Evolutionary conservation across 2,888 invertebrate species (phyloP).

Genomic region (Sceliomorpha sp.): DNA sequence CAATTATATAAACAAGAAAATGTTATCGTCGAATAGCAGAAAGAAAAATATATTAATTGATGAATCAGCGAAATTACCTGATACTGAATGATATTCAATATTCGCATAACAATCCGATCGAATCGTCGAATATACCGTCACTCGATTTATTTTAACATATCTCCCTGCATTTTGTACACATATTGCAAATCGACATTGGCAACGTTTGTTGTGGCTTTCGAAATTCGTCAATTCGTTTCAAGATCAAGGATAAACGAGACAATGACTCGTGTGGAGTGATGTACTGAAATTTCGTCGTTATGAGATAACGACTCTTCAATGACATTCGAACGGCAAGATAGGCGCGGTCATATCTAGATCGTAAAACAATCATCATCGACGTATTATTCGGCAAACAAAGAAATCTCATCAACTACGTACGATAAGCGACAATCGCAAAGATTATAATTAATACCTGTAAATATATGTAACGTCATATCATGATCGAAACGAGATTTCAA

Average conservation of each 20-base stretch:
- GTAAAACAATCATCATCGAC: slow-evolving; percentile 46
- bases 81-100: no score
- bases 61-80: no score
- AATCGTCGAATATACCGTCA: no score
- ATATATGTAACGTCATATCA: no score
- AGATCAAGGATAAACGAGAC: slow-evolving; percentile 48
- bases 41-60: no score
- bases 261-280: slow-evolving; percentile 18
- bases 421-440: slow-evolving; percentile 42
- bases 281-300: slow-evolving; percentile 44
- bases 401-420: slow-evolving; percentile 44
- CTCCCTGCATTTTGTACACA: slow-evolving; percentile 5
- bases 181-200: no score
- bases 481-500: no score
- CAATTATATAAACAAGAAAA: no score
- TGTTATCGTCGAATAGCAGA: no score
- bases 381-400: slow-evolving; percentile 51
- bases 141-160: no score
- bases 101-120: no score
- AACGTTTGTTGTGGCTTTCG: slow-evolving; percentile 15
- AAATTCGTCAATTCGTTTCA: slow-evolving; percentile 30
- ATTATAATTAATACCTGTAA: no score
- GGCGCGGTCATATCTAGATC: slow-evolving; percentile 47
- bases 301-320: slow-evolving; percentile 40
- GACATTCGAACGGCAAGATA: slow-evolving; percentile 57